Base-by-base conservation (phyloP, 2,797 vertebrate genomes). In the Orientallactaga sibirica region DNA sequence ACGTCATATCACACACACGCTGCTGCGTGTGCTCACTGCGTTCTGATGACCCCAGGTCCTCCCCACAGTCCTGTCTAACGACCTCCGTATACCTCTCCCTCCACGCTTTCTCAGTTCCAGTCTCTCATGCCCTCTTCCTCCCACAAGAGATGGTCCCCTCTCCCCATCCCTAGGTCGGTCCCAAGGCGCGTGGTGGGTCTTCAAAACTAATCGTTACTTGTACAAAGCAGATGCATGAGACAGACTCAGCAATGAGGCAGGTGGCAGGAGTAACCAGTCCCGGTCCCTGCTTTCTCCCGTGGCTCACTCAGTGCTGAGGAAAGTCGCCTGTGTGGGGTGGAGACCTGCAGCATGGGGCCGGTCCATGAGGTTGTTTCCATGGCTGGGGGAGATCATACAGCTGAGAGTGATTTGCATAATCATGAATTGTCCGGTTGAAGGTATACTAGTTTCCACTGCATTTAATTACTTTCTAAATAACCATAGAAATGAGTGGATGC, bases 231-330 rank as follows among this genome's bases (percentile, higher is more conserved):
- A 71, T 5, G 16, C 55, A 58, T 58, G 55, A 16, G 14, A 4
- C 19, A 5, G 20, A 5, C 2, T 18, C 4, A 29, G 37, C 62
- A 55, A 0, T 6, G 4, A 1, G 61, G 33, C 7, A 7, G 18
- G 14, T 37, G 14, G 10, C 6, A 0, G 20, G 18, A 4, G 2
- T 18, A 0, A 4, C 66, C 27, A 2, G n/a, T 3, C 43, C 29
- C 24, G 5, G 61, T 37, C 73, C 37, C 15, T 0, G 8, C 33
- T 29, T 24, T 3, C 3, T 22, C 22, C 9, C 24, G 0, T 8
- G 27, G 12, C 7, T 67, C 76, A 20, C 4, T 24, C 41, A 12
- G 43, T 73, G 55, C 22, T 43, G 2, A 15, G 5, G 0, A 43
- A 77, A 71, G 6, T 43, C n/a, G 84, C 19, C 43, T 10, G 29